Evolutionary conservation across 2,797 vertebrate species (phyloP).

Genomic region (Gymnocypris eckloni): DNA sequence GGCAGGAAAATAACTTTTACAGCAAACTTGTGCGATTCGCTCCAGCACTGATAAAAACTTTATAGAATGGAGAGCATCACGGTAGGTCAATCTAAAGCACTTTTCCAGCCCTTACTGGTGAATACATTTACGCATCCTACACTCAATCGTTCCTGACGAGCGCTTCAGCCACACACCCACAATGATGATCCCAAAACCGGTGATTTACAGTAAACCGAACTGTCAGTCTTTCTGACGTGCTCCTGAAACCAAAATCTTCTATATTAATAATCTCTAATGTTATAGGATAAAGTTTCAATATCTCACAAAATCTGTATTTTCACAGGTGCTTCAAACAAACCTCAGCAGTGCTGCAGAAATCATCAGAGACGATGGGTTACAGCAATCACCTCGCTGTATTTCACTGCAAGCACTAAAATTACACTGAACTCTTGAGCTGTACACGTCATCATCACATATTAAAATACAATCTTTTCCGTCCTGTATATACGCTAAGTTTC

Average conservation of each 20-base stretch:
- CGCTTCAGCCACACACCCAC: neutral
- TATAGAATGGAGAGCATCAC: constrained; percentile 54
- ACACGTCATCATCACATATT: constrained; percentile 17
- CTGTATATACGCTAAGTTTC: constrained; percentile 5
- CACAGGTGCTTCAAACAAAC: constrained; percentile 20
- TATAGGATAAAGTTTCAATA: neutral
- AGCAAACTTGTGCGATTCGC: constrained; percentile 71
- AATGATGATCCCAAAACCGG: neutral
- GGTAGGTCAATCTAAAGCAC: constrained; percentile 20
- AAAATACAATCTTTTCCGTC: constrained; percentile 9
- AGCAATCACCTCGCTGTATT: constrained; percentile 26
- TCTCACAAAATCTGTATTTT: constrained; percentile 2
- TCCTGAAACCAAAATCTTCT: constrained; percentile 14
- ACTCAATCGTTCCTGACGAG: neutral
- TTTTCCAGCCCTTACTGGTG: constrained; percentile 37
- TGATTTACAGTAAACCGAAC: constrained; percentile 23
- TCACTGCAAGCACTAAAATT: constrained; percentile 17
- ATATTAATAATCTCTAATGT: neutral
- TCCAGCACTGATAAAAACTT: constrained; percentile 73
- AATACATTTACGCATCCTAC: constrained; percentile 21
- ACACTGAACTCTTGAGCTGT: constrained; percentile 5
- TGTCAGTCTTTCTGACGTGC: neutral
- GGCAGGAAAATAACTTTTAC: constrained; percentile 72
- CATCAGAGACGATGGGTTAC: constrained; percentile 24
- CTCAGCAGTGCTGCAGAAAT: constrained; percentile 26